Evolutionary conservation across 2,113 vertebrate species (phyloP), one percentile per base, ranked within the genome.

Genomic region (Pituophis catenifer): DNA sequence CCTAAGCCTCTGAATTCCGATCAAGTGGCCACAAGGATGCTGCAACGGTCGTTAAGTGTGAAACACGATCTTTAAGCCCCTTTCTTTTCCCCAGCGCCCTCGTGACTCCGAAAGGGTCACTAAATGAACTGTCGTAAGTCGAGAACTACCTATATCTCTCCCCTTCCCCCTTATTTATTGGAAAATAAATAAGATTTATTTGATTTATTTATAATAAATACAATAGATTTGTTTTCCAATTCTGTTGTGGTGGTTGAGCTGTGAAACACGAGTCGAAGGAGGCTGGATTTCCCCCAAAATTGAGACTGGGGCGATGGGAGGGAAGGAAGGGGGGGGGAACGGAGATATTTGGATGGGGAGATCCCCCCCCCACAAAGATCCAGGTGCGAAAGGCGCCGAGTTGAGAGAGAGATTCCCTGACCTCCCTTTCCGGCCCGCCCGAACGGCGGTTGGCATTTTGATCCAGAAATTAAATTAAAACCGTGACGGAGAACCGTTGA

Each of bases 391-490:
- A 62, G 59, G 23, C 24, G 23, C 59, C 2, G 24, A 26, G 8
- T 62, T 62, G 10, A 9, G 24, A 62, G 24, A 11, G 24, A 9
- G 59, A 62, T 8, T 48, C 9, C 24, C 59, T 10, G 48, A 0
- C 58, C 12, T n/a, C 26, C 0, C 4, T 7, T 0, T 53, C 2
- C 11, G 75, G 94, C 92, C 96, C 95, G 95, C 87, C 33, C 87
- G 75, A 91, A 94, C 96, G 62, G 92, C 93, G 93, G 90, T 96
- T n/a, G 54, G 48, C 19, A 58, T 95, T 97, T 95, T 88, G 95
- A 97, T 96, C 93, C 96, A 97, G 97, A 98, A 98, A 98, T 98
- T 98, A 97, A 98, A 98, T 98, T 98, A 98, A 98, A 98, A 93
- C 96, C 94, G 0, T 90, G 90, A 97, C 97, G 97, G 97, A 97